A percentile compares a stretch with the other conserved stretches of the same genome.
phyloP scores from a whole-genome alignment of 2,113 vertebrate species.

The Cyprinodon tularosa region DNA sequence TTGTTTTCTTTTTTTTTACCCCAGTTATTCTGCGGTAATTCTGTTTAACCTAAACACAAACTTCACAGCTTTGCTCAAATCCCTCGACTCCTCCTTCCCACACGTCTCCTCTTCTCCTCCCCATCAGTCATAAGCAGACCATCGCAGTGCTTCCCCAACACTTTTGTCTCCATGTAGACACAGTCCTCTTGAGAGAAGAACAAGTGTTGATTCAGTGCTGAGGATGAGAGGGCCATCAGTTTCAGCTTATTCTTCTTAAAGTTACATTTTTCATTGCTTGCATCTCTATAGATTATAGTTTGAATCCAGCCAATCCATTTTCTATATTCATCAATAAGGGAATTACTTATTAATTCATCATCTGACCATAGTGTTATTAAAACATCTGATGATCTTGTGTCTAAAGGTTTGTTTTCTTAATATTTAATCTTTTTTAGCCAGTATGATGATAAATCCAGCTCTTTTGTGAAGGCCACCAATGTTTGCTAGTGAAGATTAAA shows the following conservation, averaged over 20 bases:
- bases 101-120: constrained; percentile 1
- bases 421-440: no score
- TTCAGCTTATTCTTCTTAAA: neutral
- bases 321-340: no score
- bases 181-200: constrained; percentile 12
- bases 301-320: no score
- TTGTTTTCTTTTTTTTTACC: neutral
- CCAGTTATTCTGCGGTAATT: constrained; percentile 43
- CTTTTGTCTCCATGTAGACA: constrained; percentile 7
- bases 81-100: constrained; percentile 30
- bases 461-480: no score
- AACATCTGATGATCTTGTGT: no score
- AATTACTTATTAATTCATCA: no score
- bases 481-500: no score
- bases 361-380: no score
- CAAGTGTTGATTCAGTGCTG: constrained; percentile 37
- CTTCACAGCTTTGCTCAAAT: constrained; percentile 62
- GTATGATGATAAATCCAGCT: no score
- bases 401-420: no score
- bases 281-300: no score
- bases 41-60: constrained; percentile 45
- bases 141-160: neutral
- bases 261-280: neutral
- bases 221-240: constrained; percentile 19
- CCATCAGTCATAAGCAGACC: constrained; percentile 42